Base-by-base conservation (phyloP, 1,140 invertebrate genomes). In the Rhynchophorus ferrugineus region DNA sequence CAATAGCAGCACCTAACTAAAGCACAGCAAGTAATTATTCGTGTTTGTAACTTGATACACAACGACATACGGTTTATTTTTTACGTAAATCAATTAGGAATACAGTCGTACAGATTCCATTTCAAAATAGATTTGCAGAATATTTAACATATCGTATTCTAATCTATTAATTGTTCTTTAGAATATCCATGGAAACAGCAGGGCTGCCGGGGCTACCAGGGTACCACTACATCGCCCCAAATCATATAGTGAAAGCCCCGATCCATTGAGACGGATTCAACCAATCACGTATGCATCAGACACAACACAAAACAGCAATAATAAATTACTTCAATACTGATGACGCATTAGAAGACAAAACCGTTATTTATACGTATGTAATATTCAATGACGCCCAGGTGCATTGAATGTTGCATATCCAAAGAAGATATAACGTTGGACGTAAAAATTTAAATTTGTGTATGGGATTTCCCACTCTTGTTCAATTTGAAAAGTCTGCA, bases 141-240 rank as follows among this genome's bases (percentile, higher is more conserved):
- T n/a, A n/a, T n/a, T n/a, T n/a, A n/a, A n/a, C n/a, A n/a, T n/a
- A n/a, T n/a, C n/a, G n/a, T n/a, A n/a, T n/a, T n/a, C n/a, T n/a
- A 29, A 29, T 11, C 5, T 11, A 29, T 5, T 29, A 42, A 7
- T 34, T 43, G 46, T 75, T 75, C 53, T 11, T 37, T 80, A 92
- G 89, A 80, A 91, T 91, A 87, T 89, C 88, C 38, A 87, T 91
- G 85, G 89, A 92, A 77, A 91, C 89, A 49, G 85, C 87, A 57
- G 86, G 87, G 61, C 78, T 91, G 75, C 85, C 86, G 63, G 53
- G 53, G 8, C 83, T 92, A 77, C 85, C 85, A 54, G 85, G 87
- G 51, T 92, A 89, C 76, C 88, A 91, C 71, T 91, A 90, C 77
- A 87, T 92, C 71, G 83, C 88, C 60, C 89, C 88, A 45, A 91